Conservation (phyloP, 1,140 invertebrate species). For the Ips typographus region DNA sequence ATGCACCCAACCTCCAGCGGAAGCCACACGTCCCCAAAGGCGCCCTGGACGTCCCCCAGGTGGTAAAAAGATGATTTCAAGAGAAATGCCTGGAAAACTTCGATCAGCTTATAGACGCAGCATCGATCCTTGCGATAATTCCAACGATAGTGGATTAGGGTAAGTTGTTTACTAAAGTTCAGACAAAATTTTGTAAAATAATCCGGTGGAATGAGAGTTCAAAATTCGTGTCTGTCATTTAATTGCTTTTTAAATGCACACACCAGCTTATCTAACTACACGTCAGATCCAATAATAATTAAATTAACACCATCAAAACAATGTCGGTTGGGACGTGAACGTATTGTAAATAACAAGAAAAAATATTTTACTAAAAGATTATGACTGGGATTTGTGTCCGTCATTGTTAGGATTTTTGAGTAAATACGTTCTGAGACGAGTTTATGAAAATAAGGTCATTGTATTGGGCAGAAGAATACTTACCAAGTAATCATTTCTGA, state of each 20-base stretch:
- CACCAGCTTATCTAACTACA: not conserved
- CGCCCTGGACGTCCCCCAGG: slow-evolving; percentile 55
- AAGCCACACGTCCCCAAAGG: slow-evolving; percentile 55
- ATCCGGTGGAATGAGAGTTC: too few species aligned
- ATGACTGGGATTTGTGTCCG: too few species aligned
- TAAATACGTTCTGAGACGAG: too few species aligned
- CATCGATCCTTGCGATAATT: slow-evolving; percentile 71
- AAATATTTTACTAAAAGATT: too few species aligned
- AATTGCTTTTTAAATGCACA: too few species aligned
- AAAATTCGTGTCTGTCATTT: too few species aligned
- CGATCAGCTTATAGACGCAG: slow-evolving; percentile 54
- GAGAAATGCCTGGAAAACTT: slow-evolving; percentile 55
- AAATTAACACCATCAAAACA: not conserved
- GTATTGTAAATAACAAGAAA: not conserved
- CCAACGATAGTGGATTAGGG: slow-evolving; percentile 80
- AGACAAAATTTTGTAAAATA: not conserved
- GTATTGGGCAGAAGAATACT: too few species aligned
- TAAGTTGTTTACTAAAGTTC: slow-evolving; percentile 51
- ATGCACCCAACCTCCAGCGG: slow-evolving; percentile 64
- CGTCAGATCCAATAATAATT: not conserved
- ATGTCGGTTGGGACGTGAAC: not conserved
- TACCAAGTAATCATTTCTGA: too few species aligned
- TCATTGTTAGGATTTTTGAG: too few species aligned
- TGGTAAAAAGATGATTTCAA: slow-evolving; percentile 55
- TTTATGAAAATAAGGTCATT: too few species aligned